Percentiles rank a stretch among this genome's conserved stretches.
These are phyloP conservation scores for Neelides sp. DNA, from an alignment of 1,140 invertebrate genomes.

Conservation along the genomic window DNA sequence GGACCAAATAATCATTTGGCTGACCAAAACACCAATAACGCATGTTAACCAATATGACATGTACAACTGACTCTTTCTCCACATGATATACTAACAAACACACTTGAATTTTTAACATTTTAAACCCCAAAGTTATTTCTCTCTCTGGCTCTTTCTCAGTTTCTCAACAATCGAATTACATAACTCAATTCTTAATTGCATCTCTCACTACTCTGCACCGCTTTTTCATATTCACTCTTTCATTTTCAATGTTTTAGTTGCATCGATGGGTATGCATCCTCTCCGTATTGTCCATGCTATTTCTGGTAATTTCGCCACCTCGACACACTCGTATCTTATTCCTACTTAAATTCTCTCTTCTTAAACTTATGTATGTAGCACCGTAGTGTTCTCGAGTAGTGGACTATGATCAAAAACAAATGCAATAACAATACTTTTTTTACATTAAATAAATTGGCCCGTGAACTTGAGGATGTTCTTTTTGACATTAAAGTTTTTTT, in stretches of 20 bases:
- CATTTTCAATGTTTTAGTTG: slow-evolving; percentile 25
- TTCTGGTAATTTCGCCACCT: slow-evolving; percentile 26
- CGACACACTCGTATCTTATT: slow-evolving; percentile 4
- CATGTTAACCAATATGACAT: not conserved
- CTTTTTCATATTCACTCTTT: not conserved
- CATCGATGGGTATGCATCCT: slow-evolving; percentile 28
- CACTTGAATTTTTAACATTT: not conserved
- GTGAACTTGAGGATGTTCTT: not conserved
- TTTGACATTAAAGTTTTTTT: not conserved
- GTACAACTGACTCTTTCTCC: not conserved
- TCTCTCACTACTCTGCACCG: slow-evolving; percentile 7
- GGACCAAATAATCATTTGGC: not conserved
- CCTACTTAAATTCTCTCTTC: slow-evolving; percentile 5
- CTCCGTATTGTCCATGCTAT: slow-evolving; percentile 30
- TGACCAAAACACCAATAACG: not conserved
- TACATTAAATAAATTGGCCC: not conserved
- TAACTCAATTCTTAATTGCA: not conserved
- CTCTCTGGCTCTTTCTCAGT: not conserved
- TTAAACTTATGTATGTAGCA: slow-evolving; percentile 5
- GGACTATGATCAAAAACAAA: not conserved
- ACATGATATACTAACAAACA: not conserved
- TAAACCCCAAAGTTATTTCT: not conserved
- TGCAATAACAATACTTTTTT: not conserved
- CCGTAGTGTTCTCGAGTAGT: not conserved
- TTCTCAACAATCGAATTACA: not conserved